Percentiles rank a stretch among this genome's conserved stretches.
phyloP scores from a whole-genome alignment of 2,113 vertebrate genomes.

The Climacteris rufus region DNA sequence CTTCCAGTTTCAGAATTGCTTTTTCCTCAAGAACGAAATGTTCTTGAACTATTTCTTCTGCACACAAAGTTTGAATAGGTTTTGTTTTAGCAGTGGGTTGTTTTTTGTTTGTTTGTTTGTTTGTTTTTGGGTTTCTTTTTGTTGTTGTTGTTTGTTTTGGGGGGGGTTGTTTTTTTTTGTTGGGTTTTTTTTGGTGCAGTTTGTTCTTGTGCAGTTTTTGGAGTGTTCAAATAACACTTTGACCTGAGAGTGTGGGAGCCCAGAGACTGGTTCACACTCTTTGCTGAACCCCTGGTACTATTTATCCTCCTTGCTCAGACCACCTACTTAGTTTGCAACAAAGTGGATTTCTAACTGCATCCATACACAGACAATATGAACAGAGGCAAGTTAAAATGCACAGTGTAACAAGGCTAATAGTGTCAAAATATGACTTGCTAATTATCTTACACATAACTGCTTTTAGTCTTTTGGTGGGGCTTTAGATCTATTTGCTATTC shows the following conservation, averaged over 20 bases:
- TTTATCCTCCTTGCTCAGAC: not conserved
- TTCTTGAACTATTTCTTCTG: not conserved
- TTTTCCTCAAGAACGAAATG: not conserved
- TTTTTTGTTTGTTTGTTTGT: not conserved
- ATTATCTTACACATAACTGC: not conserved
- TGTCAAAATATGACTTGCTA: not conserved
- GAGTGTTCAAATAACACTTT: too few relatives aligned
- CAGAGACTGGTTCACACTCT: not conserved
- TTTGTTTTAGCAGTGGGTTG: not conserved
- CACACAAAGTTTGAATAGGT: not conserved
- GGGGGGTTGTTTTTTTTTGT: not conserved
- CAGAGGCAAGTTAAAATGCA: not conserved
- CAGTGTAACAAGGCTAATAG: not conserved
- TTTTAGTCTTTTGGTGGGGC: not conserved
- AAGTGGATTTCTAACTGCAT: not conserved
- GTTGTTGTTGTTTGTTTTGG: too few relatives aligned
- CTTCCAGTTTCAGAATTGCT: not conserved
- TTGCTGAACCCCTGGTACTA: not conserved
- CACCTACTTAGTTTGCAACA: not conserved
- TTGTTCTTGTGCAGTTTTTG: not conserved
- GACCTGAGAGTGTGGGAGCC: not conserved
- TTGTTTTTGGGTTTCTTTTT: not conserved
- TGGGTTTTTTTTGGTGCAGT: not conserved
- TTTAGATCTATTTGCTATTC: not conserved
- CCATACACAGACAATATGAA: not conserved